A percentile compares a stretch with the other conserved stretches of the same genome.
These are phyloP conservation scores for Pseudomyrmex cubaensis DNA, from an alignment of 1,140 invertebrate genomes.

Conservation along the genomic window DNA sequence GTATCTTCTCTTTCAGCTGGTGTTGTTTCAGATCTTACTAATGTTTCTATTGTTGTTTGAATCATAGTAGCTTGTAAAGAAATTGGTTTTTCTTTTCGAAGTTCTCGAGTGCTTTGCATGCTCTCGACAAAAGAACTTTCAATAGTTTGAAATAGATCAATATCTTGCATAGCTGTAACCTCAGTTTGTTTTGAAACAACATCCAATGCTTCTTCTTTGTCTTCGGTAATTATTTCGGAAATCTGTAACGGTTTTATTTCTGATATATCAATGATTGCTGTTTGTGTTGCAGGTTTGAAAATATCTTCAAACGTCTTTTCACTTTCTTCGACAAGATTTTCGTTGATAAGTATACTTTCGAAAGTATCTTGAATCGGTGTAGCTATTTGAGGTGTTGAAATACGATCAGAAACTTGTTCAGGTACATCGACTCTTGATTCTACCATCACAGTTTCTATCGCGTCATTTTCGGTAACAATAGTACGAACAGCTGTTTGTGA, in stretches of 20 bases:
- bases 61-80: slow-evolving; percentile 79
- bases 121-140: slow-evolving; percentile 78
- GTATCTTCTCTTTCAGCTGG: slow-evolving; percentile 77
- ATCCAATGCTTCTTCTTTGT: slow-evolving; percentile 79
- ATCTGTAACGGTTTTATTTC: slow-evolving; percentile 82
- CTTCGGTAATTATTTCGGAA: slow-evolving; percentile 82
- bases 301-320: slow-evolving; percentile 79
- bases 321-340: slow-evolving; percentile 80
- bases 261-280: slow-evolving; percentile 78
- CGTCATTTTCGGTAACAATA: slow-evolving; percentile 77
- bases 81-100: slow-evolving; percentile 72
- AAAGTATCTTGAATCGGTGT: slow-evolving; percentile 77
- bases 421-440: slow-evolving; percentile 80
- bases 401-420: slow-evolving; percentile 69
- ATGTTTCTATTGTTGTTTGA: slow-evolving; percentile 82
- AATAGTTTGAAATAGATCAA: slow-evolving; percentile 78
- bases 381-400: slow-evolving; percentile 73
- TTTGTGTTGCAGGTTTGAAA: slow-evolving; percentile 78
- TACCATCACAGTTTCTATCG: slow-evolving; percentile 76
- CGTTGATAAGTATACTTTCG: slow-evolving; percentile 81
- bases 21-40: slow-evolving; percentile 81
- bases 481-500: slow-evolving; percentile 76
- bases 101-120: slow-evolving; percentile 76
- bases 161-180: slow-evolving; percentile 74
- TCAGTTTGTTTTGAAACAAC: slow-evolving; percentile 55